Base-by-base conservation (phyloP, 2,113 vertebrate genomes). In the Perognathus longimembris region DNA sequence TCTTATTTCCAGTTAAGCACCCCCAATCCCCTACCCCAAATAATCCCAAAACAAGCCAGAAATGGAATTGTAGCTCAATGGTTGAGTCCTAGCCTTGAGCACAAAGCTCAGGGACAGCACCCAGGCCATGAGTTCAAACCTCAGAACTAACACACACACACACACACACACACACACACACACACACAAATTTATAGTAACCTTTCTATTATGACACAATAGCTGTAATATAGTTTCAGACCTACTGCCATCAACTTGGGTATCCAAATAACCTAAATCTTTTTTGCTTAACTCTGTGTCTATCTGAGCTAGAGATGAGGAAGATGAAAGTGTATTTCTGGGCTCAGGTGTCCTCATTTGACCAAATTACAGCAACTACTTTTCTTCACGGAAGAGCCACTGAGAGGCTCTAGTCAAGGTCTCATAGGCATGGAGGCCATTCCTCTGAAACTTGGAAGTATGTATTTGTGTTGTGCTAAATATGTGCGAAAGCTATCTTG, bases 401-500 rank as follows among this genome's bases (percentile, higher is more conserved):
- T n/a, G 88, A 94, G 45, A 36, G 20, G 3, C 24, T 88, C 6
- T 74, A 74, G 81, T 28, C 57, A 66, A 89, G 67, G 85, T 38
- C 32, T 11, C 12, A 1, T 83, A 67, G 38, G 6, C 1, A 7
- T 1, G 1, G 14, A 83, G 26, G 85, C 77, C 38, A 50, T 18
- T 57, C 8, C 22, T n/a, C 11, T 1, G 0, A 38, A 59, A 83
- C 54, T n/a, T n/a, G 11, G 24, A 61, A 85, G 5, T 90, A 22
- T 11, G 59, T 92, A 70, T 67, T 36, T 92, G 30, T 74, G 95
- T 76, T 86, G 38, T 5, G 32, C 54, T 82, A 91, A 93, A 85
- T 30, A 71, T 22, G 67, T 80, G n/a, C 6, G 11, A 63, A 74
- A 57, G 45, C 64, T 90, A 86, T 95, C 45, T 64, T 76, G 67